A percentile compares a stretch with the other conserved stretches of the same genome.
Conservation (phyloP, 2,113 vertebrate species). For the Hucho hucho region DNA sequence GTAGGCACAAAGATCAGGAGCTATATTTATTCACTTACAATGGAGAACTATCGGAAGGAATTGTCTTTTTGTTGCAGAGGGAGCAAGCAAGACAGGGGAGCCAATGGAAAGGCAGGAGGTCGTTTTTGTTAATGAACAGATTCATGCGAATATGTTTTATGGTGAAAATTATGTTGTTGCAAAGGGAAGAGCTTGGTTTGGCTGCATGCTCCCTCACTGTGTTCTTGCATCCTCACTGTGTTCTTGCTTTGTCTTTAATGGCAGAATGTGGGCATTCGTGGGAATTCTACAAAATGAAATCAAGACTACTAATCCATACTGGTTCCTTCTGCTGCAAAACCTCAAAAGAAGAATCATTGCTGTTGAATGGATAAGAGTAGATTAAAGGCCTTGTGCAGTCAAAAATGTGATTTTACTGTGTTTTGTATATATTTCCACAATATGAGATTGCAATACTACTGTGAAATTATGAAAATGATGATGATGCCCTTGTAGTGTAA, state of each 20-base stretch:
- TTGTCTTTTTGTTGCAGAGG: slow-evolving; percentile 41
- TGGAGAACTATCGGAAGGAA: slow-evolving; percentile 39
- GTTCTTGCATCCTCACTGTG: slow-evolving; percentile 20
- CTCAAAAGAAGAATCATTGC: slow-evolving; percentile 15
- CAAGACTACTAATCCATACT: slow-evolving; percentile 25
- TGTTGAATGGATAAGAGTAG: slow-evolving; percentile 15
- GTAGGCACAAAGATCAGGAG: slow-evolving; percentile 39
- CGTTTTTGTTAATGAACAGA: slow-evolving; percentile 47
- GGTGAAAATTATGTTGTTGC: slow-evolving; percentile 22
- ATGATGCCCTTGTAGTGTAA: too few species aligned
- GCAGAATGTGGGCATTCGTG: slow-evolving; percentile 16
- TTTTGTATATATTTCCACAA: too few species aligned
- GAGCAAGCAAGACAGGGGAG: slow-evolving; percentile 27
- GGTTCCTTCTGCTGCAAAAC: slow-evolving; percentile 6
- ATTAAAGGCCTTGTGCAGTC: background rate
- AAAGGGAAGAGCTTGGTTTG: slow-evolving; percentile 21
- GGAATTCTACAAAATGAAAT: slow-evolving; percentile 22
- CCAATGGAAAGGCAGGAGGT: slow-evolving; percentile 35
- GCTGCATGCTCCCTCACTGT: slow-evolving; percentile 9
- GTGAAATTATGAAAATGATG: too few species aligned
- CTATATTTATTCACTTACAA: slow-evolving; percentile 59
- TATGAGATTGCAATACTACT: too few species aligned
- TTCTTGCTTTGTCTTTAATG: slow-evolving; percentile 6
- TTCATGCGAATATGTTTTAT: slow-evolving; percentile 39
- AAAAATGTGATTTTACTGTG: too few species aligned